Evolutionary conservation across 2,797 vertebrate species (phyloP).

Genomic region (Lutjanus campechanus): DNA sequence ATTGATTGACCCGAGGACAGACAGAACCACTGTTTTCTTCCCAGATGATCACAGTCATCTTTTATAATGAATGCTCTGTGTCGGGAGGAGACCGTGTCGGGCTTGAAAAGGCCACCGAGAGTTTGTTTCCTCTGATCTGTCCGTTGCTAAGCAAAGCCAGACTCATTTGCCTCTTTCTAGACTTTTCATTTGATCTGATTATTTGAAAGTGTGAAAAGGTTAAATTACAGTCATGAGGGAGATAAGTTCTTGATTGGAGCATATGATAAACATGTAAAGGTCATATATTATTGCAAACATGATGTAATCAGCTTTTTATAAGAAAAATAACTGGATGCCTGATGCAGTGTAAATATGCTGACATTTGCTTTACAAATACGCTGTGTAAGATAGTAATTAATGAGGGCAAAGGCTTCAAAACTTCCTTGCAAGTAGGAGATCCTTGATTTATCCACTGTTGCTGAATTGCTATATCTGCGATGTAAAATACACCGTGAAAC

Average conservation of each 20-base stretch:
- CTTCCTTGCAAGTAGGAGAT: neutral
- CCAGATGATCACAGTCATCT: constrained; percentile 47
- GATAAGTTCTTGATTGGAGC: neutral
- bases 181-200: neutral
- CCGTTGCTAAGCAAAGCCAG: neutral
- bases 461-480: neutral
- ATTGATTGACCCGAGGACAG: constrained; percentile 51
- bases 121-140: constrained; percentile 15
- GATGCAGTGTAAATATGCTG: neutral
- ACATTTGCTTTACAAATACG: neutral
- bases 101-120: constrained; percentile 12
- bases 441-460: too few relatives aligned
- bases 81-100: constrained; percentile 11
- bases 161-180: neutral
- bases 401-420: neutral
- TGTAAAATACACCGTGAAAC: neutral
- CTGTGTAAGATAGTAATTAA: neutral
- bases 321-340: neutral
- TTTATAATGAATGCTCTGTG: constrained; percentile 46
- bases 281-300: constrained; percentile 3
- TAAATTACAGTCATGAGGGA: neutral
- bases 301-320: constrained; percentile 1
- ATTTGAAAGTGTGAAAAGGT: neutral
- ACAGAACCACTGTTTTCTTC: constrained; percentile 44
- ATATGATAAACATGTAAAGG: neutral